Evolutionary conservation across 2,888 invertebrate species (phyloP).

Genomic region (Coenonympha glycerion): DNA sequence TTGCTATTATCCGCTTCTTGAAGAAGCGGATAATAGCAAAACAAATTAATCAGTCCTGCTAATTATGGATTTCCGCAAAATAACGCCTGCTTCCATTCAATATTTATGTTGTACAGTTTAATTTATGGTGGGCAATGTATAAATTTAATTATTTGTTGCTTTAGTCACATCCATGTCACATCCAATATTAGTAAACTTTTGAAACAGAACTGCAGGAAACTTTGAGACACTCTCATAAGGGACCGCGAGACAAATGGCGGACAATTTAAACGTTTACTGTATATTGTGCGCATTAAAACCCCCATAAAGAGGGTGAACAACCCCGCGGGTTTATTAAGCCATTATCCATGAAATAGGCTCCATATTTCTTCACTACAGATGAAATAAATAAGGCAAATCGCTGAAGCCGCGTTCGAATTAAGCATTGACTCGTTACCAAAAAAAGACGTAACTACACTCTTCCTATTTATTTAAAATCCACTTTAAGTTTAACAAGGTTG

Average conservation of each 20-base stretch:
- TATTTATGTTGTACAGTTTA: too few species aligned
- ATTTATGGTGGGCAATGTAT: too few species aligned
- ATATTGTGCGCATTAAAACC: constrained; percentile 25
- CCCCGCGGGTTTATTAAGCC: constrained; percentile 55
- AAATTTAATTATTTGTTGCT: too few species aligned
- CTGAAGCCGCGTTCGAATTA: constrained; percentile 29
- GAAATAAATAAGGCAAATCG: constrained; percentile 60
- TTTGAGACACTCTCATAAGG: neutral
- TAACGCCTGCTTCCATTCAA: too few species aligned
- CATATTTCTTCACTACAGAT: constrained; percentile 45
- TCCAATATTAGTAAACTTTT: neutral
- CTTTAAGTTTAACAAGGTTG: neutral
- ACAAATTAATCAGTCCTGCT: too few species aligned
- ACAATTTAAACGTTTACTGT: constrained; percentile 26
- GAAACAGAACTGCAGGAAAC: neutral
- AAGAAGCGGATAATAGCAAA: too few species aligned
- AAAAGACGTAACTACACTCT: constrained; percentile 7
- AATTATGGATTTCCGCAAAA: too few species aligned
- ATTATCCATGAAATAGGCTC: constrained; percentile 61
- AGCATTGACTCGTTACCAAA: constrained; percentile 26
- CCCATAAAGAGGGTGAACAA: constrained; percentile 31
- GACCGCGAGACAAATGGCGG: constrained; percentile 19
- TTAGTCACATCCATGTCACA: too few species aligned
- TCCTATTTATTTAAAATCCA: neutral
- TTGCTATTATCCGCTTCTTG: too few species aligned